Percentiles rank a stretch among this genome's conserved stretches.
These are phyloP conservation scores for Ceratina japonica DNA, from an alignment of 1,140 invertebrate species.

Conservation along the genomic window DNA sequence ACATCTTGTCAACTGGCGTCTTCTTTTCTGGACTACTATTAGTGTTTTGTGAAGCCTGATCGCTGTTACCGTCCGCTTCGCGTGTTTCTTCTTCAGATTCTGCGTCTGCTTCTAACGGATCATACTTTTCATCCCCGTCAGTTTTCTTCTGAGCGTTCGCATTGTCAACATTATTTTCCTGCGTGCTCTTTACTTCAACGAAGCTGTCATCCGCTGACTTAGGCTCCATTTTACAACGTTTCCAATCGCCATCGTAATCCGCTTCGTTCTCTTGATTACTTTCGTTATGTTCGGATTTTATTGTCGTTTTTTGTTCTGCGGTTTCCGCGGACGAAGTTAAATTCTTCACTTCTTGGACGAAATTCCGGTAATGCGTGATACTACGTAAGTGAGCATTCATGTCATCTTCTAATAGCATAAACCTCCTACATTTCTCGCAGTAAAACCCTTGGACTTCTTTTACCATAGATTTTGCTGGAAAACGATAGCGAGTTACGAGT, in stretches of 20 bases:
- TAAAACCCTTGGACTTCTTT: slow-evolving; percentile 75
- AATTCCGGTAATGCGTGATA: slow-evolving; percentile 76
- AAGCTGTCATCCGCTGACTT: slow-evolving; percentile 57
- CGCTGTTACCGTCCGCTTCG: slow-evolving; percentile 38
- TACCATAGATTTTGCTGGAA: slow-evolving; percentile 74
- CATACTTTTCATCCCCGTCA: slow-evolving; percentile 70
- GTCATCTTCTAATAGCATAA: slow-evolving; percentile 76
- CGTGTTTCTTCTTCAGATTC: slow-evolving; percentile 68
- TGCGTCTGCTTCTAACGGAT: slow-evolving; percentile 73
- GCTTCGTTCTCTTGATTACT: slow-evolving; percentile 44
- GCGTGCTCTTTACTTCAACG: slow-evolving; percentile 40
- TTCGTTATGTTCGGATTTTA: slow-evolving; percentile 58
- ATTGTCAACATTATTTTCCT: slow-evolving; percentile 52
- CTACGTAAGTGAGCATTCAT: slow-evolving; percentile 75
- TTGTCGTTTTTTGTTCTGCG: slow-evolving; percentile 56
- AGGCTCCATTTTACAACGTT: slow-evolving; percentile 63
- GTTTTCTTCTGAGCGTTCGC: slow-evolving; percentile 57
- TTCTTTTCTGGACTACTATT: slow-evolving; percentile 52
- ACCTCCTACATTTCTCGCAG: slow-evolving; percentile 77
- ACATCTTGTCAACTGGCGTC: slow-evolving; percentile 65
- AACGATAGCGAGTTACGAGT: background rate
- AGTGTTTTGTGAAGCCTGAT: slow-evolving; percentile 32
- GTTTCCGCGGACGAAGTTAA: slow-evolving; percentile 50
- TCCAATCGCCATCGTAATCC: slow-evolving; percentile 66
- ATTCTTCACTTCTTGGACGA: slow-evolving; percentile 74